A percentile compares a stretch with the other conserved stretches of the same genome.
Conservation (phyloP, 2,888 invertebrate species). For the Neoascia interrupta region DNA sequence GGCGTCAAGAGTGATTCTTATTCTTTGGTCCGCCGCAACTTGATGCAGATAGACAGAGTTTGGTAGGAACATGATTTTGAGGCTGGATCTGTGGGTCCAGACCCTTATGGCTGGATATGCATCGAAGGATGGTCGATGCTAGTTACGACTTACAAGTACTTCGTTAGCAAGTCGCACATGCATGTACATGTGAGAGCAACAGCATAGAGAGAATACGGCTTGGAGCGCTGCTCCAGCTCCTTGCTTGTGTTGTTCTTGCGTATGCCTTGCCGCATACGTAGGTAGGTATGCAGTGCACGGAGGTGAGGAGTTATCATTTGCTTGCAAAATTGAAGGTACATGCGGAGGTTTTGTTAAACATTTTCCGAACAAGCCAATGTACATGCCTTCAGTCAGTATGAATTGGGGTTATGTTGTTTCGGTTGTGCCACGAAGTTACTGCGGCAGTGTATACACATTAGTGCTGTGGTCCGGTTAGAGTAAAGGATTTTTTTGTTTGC, state of each 20-base stretch:
- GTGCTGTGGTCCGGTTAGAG: conserved; percentile 35
- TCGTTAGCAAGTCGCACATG: conserved; percentile 53
- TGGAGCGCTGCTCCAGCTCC: conserved; percentile 42
- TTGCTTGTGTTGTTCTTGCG: conserved; percentile 40
- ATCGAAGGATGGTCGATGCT: conserved; percentile 36
- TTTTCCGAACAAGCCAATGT: conserved; percentile 71
- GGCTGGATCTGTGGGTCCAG: conserved; percentile 37
- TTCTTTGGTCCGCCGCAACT: conserved; percentile 63
- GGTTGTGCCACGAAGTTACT: conserved; percentile 53
- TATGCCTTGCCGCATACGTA: not conserved
- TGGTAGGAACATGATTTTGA: conserved; percentile 53
- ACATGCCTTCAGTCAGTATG: conserved; percentile 71
- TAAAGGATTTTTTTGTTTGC: conserved; percentile 11
- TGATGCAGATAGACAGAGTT: conserved; percentile 47
- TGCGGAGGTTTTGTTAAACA: conserved; percentile 72
- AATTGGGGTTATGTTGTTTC: conserved; percentile 70
- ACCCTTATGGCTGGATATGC: conserved; percentile 28
- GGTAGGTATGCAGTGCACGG: conserved; percentile 26
- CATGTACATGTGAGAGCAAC: too few relatives aligned
- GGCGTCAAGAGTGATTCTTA: conserved; percentile 65
- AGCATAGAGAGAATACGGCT: conserved; percentile 46
- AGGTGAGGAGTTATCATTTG: conserved; percentile 61
- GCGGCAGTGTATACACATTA: too few relatives aligned
- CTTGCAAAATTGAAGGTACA: conserved; percentile 66
- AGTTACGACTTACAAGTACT: conserved; percentile 35